These are phyloP conservation scores for Heteronetta atricapilla DNA, from an alignment of 2,113 vertebrate species.

Conservation along the genomic window DNA sequence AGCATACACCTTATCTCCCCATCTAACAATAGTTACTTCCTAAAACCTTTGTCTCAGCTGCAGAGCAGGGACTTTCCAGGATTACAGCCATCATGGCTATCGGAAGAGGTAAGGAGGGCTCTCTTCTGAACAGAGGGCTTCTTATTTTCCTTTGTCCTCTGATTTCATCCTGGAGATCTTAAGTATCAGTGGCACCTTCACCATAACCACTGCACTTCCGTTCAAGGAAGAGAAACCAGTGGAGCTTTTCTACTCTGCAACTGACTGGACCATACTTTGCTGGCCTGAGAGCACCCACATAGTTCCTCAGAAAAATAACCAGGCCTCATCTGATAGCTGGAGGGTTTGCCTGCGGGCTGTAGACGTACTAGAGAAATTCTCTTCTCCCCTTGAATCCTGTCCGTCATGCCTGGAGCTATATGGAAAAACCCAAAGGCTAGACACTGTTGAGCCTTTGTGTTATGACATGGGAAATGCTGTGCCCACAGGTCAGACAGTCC, in stretches of 20 bases:
- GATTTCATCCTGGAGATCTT: background rate
- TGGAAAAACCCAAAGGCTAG: background rate
- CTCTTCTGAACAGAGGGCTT: background rate
- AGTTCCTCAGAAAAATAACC: background rate
- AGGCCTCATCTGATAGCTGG: background rate
- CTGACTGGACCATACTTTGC: background rate
- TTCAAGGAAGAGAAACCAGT: background rate
- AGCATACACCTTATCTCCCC: background rate
- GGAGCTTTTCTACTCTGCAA: background rate
- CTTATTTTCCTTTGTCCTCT: background rate
- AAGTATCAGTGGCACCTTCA: background rate
- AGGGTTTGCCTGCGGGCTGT: background rate
- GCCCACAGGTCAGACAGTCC: background rate
- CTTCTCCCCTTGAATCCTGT: background rate
- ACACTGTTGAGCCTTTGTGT: background rate
- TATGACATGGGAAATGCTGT: fast-evolving
- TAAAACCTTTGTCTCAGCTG: background rate
- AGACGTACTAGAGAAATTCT: background rate
- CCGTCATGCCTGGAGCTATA: background rate
- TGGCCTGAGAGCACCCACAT: background rate
- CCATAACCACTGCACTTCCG: background rate
- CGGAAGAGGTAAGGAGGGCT: background rate
- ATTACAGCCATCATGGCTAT: background rate
- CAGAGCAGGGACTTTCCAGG: background rate
- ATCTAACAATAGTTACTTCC: background rate